A percentile compares a stretch with the other conserved stretches of the same genome.
These are phyloP conservation scores for Arizona elegans DNA, from an alignment of 2,113 vertebrate genomes.

Conservation along the genomic window DNA sequence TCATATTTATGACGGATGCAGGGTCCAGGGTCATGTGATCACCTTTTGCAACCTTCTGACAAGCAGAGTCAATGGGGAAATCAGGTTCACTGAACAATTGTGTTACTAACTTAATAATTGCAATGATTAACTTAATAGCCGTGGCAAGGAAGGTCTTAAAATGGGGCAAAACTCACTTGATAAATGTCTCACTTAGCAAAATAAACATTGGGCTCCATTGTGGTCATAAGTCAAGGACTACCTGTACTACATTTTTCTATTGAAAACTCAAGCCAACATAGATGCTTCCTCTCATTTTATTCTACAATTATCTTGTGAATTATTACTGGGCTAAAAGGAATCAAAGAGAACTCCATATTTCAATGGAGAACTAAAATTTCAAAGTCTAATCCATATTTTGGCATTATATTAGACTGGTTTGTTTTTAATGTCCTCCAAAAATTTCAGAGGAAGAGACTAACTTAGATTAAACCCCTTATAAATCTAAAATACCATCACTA, in stretches of 20 bases:
- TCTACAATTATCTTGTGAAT: not conserved
- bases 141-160: not conserved
- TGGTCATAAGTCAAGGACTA: not conserved
- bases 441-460: not conserved
- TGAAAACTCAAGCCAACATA: not conserved
- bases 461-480: not conserved
- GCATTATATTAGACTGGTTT: not conserved
- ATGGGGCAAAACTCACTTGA: not conserved
- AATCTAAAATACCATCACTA: not conserved
- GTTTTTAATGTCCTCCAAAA: not conserved
- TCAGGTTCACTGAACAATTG: not conserved
- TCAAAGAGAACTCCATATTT: not conserved
- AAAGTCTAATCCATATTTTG: not conserved
- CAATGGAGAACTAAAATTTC: not conserved
- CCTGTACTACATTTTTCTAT: not conserved
- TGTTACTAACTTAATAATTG: not conserved
- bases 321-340: not conserved
- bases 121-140: no score
- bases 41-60: not conserved
- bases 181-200: not conserved
- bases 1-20: not conserved
- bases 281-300: not conserved
- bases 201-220: not conserved
- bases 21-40: not conserved
- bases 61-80: not conserved